Evolutionary conservation across 2,888 invertebrate species (phyloP).

Genomic region (Eurytoma adleriae): DNA sequence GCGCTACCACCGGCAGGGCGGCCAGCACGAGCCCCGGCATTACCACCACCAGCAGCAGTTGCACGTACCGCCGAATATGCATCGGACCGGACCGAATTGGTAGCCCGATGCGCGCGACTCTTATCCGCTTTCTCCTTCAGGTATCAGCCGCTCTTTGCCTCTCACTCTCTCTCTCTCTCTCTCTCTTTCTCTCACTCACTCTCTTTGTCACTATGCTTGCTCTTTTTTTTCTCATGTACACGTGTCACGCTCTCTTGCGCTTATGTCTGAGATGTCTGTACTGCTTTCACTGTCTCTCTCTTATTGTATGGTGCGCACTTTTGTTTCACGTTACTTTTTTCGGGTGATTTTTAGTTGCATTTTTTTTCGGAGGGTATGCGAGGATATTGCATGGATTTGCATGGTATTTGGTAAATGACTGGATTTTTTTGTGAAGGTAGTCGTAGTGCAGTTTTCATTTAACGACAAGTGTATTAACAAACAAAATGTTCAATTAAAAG

Average conservation of each 20-base stretch:
- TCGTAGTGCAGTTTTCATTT: too few relatives aligned
- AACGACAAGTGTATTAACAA: too few relatives aligned
- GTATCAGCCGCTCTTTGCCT: slow-evolving; percentile 58
- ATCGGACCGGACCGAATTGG: slow-evolving; percentile 73
- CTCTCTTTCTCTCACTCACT: slow-evolving; percentile 46
- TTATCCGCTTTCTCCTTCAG: slow-evolving; percentile 61
- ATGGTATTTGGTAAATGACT: too few relatives aligned
- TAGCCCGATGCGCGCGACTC: slow-evolving; percentile 60
- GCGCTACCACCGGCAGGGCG: slow-evolving; percentile 72
- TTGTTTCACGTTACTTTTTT: too few relatives aligned
- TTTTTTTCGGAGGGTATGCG: too few relatives aligned
- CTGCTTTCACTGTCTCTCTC: not conserved
- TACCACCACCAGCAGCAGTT: slow-evolving; percentile 59
- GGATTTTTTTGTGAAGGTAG: too few relatives aligned
- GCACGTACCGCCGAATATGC: slow-evolving; percentile 71
- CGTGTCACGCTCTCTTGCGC: slow-evolving; percentile 5
- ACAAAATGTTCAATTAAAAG: too few relatives aligned
- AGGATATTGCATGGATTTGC: too few relatives aligned
- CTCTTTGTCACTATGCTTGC: slow-evolving; percentile 15
- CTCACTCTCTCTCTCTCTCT: not conserved
- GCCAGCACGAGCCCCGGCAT: slow-evolving; percentile 64
- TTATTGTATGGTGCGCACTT: too few relatives aligned
- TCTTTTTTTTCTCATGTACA: slow-evolving; percentile 22
- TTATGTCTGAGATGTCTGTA: not conserved
- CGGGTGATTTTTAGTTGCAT: too few relatives aligned